A percentile compares a stretch with the other conserved stretches of the same genome.
These are phyloP conservation scores for Lepilemur septentrionalis DNA, from an alignment of 2,797 vertebrate species.

Conservation along the genomic window DNA sequence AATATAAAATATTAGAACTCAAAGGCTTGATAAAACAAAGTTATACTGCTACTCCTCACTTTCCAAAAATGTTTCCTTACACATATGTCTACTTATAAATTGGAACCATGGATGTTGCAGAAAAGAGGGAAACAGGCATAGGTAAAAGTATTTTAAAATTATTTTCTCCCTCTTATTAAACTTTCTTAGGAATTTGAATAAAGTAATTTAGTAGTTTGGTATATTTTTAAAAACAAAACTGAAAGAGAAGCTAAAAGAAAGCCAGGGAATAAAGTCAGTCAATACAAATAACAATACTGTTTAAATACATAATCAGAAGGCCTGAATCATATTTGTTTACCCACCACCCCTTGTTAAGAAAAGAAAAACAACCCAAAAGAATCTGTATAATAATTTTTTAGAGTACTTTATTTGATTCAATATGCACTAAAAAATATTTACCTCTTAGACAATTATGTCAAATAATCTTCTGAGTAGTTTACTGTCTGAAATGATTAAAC, in stretches of 20 bases:
- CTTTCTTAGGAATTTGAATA: conserved; percentile 8
- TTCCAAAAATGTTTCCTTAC: conserved; percentile 26
- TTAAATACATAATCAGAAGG: conserved; percentile 38
- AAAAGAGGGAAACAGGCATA: background rate
- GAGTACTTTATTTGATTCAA: conserved; percentile 75
- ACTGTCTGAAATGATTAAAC: conserved; percentile 63
- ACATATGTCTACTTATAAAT: background rate
- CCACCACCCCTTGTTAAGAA: conserved; percentile 16
- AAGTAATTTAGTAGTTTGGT: background rate
- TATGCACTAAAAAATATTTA: conserved; percentile 79
- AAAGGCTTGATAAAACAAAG: conserved; percentile 8
- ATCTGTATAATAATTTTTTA: conserved; percentile 76
- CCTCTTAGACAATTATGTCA: conserved; percentile 74
- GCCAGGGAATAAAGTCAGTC: conserved; percentile 36
- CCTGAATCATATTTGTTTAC: conserved; percentile 41
- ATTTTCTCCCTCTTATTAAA: background rate
- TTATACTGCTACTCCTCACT: background rate
- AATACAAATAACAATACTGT: conserved; percentile 45
- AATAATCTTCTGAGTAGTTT: conserved; percentile 65
- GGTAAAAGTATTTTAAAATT: conserved; percentile 15
- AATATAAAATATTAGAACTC: background rate
- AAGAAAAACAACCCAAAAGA: conserved; percentile 74
- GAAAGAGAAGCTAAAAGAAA: conserved; percentile 31
- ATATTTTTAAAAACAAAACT: background rate
- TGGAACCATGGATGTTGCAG: background rate